These are phyloP conservation scores for Notocelia uddmanniana DNA, from an alignment of 2,888 invertebrate genomes.

Conservation along the genomic window DNA sequence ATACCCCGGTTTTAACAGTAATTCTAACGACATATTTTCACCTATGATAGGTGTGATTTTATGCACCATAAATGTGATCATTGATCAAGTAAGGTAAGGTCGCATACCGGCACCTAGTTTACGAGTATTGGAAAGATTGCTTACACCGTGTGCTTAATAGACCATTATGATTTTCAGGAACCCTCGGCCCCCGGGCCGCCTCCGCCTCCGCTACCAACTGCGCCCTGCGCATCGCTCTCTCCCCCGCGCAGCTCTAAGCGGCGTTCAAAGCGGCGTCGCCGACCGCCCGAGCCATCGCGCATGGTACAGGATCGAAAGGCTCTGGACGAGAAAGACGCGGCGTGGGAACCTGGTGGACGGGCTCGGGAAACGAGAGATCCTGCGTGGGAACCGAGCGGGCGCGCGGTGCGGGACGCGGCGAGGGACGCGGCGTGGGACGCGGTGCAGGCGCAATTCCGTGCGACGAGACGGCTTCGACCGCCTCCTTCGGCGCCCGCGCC, in stretches of 20 bases:
- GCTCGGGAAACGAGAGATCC: neutral
- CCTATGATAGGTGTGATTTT: no score
- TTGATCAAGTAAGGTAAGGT: no score
- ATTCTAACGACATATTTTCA: no score
- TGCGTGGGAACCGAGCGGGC: constrained; percentile 13
- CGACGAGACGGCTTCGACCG: constrained; percentile 51
- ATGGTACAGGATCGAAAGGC: neutral
- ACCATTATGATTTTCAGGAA: constrained; percentile 33
- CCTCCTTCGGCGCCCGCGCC: constrained; percentile 52
- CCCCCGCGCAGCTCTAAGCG: constrained; percentile 38
- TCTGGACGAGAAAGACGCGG: neutral
- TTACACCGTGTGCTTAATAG: neutral
- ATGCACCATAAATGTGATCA: no score
- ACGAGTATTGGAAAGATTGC: neutral
- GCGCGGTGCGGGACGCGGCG: constrained; percentile 57
- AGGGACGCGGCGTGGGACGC: constrained; percentile 77
- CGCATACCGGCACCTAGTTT: no score
- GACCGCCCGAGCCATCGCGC: neutral
- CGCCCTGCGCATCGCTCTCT: constrained; percentile 46
- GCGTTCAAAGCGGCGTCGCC: constrained; percentile 23
- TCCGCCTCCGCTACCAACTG: constrained; percentile 27
- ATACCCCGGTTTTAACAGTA: no score
- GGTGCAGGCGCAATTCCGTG: constrained; percentile 73
- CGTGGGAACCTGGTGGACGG: neutral
- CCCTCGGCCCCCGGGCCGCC: constrained; percentile 32